Evolutionary conservation across 2,888 invertebrate species (phyloP).

Genomic region (Suillia variegata): DNA sequence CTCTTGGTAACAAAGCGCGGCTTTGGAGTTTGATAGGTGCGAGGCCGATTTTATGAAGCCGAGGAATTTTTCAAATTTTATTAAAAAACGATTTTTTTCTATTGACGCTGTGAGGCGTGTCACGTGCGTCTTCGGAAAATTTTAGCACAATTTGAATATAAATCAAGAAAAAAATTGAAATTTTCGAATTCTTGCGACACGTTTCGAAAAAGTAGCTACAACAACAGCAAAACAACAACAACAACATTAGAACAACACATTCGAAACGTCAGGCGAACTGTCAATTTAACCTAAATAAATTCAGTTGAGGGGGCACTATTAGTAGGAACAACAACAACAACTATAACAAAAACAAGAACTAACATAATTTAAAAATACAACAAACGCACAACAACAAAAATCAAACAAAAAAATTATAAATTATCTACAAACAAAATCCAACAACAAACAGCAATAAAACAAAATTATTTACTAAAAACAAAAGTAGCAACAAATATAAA

Average conservation of each 20-base stretch:
- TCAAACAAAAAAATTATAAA: not conserved
- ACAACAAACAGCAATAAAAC: conserved; percentile 1
- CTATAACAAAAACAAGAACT: too few relatives aligned
- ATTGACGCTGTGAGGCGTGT: too few relatives aligned
- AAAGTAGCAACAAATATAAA: not conserved
- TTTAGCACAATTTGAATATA: too few relatives aligned
- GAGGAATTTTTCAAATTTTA: too few relatives aligned
- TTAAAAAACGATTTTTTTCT: too few relatives aligned
- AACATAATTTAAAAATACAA: not conserved
- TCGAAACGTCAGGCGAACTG: not conserved
- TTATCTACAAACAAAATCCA: not conserved
- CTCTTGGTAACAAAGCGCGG: too few relatives aligned
- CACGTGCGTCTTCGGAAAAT: too few relatives aligned
- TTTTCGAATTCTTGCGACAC: not conserved
- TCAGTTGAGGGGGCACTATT: not conserved
- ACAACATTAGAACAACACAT: not conserved
- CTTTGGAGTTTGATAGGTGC: too few relatives aligned
- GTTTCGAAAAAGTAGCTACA: not conserved
- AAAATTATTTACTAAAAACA: not conserved
- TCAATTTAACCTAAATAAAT: conserved; percentile 3
- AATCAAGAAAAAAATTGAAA: too few relatives aligned
- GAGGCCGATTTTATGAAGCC: too few relatives aligned
- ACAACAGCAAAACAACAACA: not conserved
- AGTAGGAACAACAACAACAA: too few relatives aligned
- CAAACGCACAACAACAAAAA: not conserved